Evolutionary conservation across 2,113 vertebrate species (phyloP).

Genomic region (Tetrax tetrax): DNA sequence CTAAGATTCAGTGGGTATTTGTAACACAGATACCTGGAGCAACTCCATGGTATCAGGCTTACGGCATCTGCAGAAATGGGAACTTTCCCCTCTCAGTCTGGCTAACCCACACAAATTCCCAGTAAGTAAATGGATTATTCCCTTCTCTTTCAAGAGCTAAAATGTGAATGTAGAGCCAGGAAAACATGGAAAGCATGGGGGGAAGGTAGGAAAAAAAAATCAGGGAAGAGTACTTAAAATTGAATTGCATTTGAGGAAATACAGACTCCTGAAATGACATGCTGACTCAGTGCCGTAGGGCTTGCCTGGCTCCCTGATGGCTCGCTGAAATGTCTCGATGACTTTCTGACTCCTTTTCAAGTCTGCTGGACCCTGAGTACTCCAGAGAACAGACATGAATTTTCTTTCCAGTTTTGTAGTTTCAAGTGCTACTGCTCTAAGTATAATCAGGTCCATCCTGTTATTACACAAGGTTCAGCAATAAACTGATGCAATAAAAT

Average conservation of each 20-base stretch:
- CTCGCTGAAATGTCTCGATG: neutral
- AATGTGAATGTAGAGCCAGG: neutral
- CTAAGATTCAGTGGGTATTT: neutral
- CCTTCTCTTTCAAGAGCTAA: neutral
- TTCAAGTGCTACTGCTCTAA: conserved; percentile 44
- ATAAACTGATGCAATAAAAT: conserved; percentile 33
- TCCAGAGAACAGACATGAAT: neutral
- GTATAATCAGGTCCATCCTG: conserved; percentile 35
- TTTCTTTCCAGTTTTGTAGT: conserved; percentile 11
- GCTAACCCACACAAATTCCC: neutral
- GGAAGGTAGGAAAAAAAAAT: neutral
- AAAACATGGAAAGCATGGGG: neutral
- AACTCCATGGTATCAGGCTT: neutral
- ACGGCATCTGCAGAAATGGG: neutral
- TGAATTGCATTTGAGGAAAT: conserved; percentile 2
- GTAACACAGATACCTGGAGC: neutral
- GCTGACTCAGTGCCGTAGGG: neutral
- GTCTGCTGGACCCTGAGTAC: neutral
- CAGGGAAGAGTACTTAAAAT: neutral
- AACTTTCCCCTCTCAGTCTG: neutral
- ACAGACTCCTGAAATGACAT: neutral
- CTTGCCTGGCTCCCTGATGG: neutral
- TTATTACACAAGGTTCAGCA: conserved; percentile 43
- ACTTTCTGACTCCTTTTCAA: conserved; percentile 16
- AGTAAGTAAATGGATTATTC: conserved; percentile 7